Evolutionary conservation across 2,888 invertebrate species (phyloP).

Genomic region (Ormyrus rosae): DNA sequence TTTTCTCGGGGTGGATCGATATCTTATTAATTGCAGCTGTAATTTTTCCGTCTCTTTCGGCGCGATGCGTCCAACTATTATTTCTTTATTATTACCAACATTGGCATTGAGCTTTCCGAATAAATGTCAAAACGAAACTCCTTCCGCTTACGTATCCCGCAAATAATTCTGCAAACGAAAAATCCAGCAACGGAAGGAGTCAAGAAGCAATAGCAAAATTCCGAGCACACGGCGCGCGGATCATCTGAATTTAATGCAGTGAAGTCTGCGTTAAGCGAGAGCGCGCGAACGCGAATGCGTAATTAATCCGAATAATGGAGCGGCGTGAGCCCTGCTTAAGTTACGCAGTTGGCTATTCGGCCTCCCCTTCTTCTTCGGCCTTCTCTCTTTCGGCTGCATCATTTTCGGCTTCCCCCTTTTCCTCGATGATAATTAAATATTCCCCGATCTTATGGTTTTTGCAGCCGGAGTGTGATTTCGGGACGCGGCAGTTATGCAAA

Average conservation of each 20-base stretch:
- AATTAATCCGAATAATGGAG: constrained; percentile 54
- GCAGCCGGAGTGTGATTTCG: constrained; percentile 15
- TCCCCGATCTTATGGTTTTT: constrained; percentile 24
- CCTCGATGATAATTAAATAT: constrained; percentile 40
- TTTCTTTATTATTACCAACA: too few relatives aligned
- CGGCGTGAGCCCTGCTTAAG: constrained; percentile 44
- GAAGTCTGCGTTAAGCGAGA: constrained; percentile 26
- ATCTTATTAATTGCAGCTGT: too few relatives aligned
- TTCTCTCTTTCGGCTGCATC: constrained; percentile 14
- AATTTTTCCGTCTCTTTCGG: too few relatives aligned
- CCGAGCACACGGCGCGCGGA: not conserved
- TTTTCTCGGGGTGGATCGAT: too few relatives aligned
- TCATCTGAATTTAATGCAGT: constrained; percentile 49
- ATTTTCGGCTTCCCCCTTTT: constrained; percentile 12
- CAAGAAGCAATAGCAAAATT: too few relatives aligned
- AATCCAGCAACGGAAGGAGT: too few relatives aligned
- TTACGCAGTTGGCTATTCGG: constrained; percentile 30
- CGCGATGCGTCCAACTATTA: too few relatives aligned
- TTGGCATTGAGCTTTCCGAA: too few relatives aligned
- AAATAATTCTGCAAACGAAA: too few relatives aligned
- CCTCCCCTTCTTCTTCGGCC: not conserved
- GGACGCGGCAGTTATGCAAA: not conserved
- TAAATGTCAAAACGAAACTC: too few relatives aligned
- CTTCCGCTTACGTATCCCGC: too few relatives aligned
- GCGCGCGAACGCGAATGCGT: constrained; percentile 41